Evolutionary conservation across 2,888 invertebrate genomes (phyloP).

Genomic region (Papilio demoleus): DNA sequence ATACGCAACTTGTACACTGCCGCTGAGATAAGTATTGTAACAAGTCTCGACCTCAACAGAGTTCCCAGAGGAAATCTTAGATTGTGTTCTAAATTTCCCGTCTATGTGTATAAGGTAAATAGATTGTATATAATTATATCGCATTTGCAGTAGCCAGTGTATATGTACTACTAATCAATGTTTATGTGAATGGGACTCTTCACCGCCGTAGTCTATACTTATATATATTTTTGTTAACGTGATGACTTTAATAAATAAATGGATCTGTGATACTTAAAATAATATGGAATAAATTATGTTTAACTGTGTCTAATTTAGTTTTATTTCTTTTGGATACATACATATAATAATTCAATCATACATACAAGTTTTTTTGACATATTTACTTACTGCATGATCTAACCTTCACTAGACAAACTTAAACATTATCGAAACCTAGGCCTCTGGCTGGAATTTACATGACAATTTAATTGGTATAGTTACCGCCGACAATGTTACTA

Average conservation of each 20-base stretch:
- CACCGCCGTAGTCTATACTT: constrained; percentile 67
- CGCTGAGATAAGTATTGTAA: constrained; percentile 26
- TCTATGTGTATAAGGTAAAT: constrained; percentile 70
- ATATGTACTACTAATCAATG: constrained; percentile 52
- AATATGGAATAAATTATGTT: constrained; percentile 83
- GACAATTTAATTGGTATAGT: too few relatives aligned
- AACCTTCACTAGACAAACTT: background rate
- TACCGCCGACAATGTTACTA: too few relatives aligned
- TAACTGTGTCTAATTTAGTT: constrained; percentile 69
- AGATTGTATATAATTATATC: constrained; percentile 74
- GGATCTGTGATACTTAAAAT: constrained; percentile 83
- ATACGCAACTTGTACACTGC: constrained; percentile 40
- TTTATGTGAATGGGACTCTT: constrained; percentile 67
- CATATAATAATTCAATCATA: background rate
- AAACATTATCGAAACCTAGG: background rate
- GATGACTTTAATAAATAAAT: constrained; percentile 83
- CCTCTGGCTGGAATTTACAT: too few relatives aligned
- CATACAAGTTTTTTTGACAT: background rate
- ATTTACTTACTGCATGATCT: background rate
- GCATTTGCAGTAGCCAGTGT: constrained; percentile 53
- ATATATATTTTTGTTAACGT: constrained; percentile 83
- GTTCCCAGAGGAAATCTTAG: constrained; percentile 38
- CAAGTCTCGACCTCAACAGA: constrained; percentile 37
- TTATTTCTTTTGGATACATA: constrained; percentile 37
- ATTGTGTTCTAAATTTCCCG: constrained; percentile 41